Conservation (phyloP, 2,113 vertebrate species). For the Carollia perspicillata region DNA sequence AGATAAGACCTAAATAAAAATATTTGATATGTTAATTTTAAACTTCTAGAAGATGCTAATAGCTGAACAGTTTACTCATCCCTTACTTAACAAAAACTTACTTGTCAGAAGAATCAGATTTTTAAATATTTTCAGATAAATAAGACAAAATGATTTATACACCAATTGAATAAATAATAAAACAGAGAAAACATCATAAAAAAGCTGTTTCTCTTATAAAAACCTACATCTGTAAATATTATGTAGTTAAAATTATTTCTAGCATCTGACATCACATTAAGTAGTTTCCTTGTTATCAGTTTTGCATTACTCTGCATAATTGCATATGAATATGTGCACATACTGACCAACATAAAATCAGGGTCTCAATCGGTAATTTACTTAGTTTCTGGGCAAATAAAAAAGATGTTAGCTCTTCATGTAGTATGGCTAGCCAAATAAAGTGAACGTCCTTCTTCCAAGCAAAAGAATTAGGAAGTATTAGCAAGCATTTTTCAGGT, state of each 20-base stretch:
- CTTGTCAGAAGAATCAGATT: background rate
- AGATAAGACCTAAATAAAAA: background rate
- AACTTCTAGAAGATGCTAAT: background rate
- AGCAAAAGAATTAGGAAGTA: background rate
- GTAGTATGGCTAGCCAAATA: background rate
- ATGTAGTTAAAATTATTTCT: background rate
- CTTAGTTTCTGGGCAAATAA: conserved; percentile 23
- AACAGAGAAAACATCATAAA: background rate
- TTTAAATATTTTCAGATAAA: background rate
- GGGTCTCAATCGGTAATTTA: background rate
- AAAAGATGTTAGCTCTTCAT: conserved; percentile 26
- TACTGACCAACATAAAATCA: conserved; percentile 44
- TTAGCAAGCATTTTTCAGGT: background rate
- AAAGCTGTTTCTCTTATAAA: background rate
- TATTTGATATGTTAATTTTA: background rate
- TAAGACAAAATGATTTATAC: background rate
- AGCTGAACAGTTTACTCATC: background rate
- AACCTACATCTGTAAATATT: background rate
- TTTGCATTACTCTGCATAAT: conserved; percentile 25
- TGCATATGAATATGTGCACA: background rate
- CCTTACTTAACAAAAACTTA: background rate
- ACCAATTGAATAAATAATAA: background rate
- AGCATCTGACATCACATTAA: background rate
- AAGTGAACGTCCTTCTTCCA: background rate
- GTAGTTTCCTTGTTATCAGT: background rate